Evolutionary conservation across 2,113 vertebrate genomes (phyloP).

Genomic region (Edolisoma coerulescens): DNA sequence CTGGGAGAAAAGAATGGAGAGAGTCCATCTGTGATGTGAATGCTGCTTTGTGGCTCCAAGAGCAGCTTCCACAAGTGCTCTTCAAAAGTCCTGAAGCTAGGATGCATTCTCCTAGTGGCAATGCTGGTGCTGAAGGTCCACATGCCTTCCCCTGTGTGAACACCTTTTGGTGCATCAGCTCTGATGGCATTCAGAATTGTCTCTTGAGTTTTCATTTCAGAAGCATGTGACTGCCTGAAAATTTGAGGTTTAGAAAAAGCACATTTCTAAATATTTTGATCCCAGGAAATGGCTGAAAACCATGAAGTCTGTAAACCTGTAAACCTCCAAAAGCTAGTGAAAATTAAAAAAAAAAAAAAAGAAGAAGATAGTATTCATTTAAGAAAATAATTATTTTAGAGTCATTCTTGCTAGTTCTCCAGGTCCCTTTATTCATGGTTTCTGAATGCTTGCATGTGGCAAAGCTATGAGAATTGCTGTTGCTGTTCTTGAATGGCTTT

Average conservation of each 20-base stretch:
- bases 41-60: neutral
- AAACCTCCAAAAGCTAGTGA: neutral
- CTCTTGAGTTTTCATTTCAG: neutral
- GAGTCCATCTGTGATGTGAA: neutral
- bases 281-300: neutral
- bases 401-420: neutral
- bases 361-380: neutral
- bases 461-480: neutral
- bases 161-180: neutral
- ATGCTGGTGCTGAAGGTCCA: neutral
- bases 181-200: neutral
- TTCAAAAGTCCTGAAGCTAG: neutral
- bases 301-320: neutral
- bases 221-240: neutral
- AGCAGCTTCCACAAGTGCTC: neutral
- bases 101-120: neutral
- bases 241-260: neutral
- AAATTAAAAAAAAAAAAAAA: neutral
- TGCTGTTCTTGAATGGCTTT: neutral
- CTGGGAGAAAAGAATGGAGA: neutral
- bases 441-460: neutral
- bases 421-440: neutral
- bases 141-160: neutral
- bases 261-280: neutral
- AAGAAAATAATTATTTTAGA: neutral